Evolutionary conservation across 2,797 vertebrate genomes (phyloP).

Genomic region (Gymnodraco acuticeps): DNA sequence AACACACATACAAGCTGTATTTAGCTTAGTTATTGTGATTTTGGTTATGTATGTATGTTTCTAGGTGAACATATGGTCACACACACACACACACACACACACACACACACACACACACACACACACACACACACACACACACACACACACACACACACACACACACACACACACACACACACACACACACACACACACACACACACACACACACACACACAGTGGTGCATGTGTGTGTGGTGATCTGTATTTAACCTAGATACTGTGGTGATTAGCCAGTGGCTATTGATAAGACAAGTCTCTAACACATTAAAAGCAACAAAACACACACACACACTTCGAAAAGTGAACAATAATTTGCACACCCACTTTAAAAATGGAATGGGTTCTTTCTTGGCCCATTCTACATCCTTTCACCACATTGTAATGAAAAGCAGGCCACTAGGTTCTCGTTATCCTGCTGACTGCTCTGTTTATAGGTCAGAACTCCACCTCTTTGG

Average conservation of each 20-base stretch:
- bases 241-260: conserved; percentile 72
- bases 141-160: background rate
- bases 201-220: conserved; percentile 2
- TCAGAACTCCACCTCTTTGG: no score
- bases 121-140: background rate
- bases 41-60: conserved; percentile 25
- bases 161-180: no score
- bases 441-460: no score
- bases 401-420: no score
- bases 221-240: no score
- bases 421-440: no score
- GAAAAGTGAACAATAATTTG: background rate
- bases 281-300: conserved; percentile 50
- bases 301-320: conserved; percentile 43
- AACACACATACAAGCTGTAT: conserved; percentile 19
- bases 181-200: no score
- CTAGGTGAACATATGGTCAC: background rate
- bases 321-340: background rate
- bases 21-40: conserved; percentile 40
- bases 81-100: no score
- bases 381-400: no score
- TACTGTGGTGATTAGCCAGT: conserved; percentile 54
- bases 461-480: no score
- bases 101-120: conserved; percentile 2
- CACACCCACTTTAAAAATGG: no score